Conservation (phyloP, 2,888 invertebrate genomes). For the Anthophora plumipes region DNA sequence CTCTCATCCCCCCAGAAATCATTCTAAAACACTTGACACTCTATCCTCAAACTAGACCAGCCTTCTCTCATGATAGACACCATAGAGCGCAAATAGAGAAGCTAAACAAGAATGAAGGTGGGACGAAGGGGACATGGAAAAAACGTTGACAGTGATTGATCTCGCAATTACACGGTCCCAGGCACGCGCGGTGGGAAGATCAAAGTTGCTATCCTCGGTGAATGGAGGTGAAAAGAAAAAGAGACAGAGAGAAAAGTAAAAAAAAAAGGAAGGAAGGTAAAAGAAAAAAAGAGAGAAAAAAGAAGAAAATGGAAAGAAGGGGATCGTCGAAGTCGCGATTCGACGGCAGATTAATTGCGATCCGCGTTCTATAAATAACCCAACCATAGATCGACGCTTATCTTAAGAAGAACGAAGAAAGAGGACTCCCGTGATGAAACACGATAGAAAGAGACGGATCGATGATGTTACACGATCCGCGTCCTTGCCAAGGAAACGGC, state of each 20-base stretch:
- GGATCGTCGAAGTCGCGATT: slow-evolving; percentile 33
- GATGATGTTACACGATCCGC: slow-evolving; percentile 59
- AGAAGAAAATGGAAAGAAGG: not conserved
- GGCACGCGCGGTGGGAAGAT: slow-evolving; percentile 45
- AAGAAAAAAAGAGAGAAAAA: too few relatives aligned
- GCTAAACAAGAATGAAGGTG: not conserved
- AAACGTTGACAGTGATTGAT: slow-evolving; percentile 36
- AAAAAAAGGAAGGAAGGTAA: too few relatives aligned
- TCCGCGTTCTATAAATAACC: slow-evolving; percentile 52
- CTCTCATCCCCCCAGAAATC: too few relatives aligned
- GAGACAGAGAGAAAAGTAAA: too few relatives aligned
- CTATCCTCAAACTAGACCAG: slow-evolving; percentile 4
- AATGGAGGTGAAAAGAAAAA: slow-evolving; percentile 26
- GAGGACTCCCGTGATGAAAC: too few relatives aligned
- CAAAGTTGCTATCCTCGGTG: slow-evolving; percentile 43
- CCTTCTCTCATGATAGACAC: not conserved
- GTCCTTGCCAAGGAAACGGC: slow-evolving; percentile 80
- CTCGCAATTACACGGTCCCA: slow-evolving; percentile 46
- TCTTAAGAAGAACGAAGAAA: slow-evolving; percentile 34
- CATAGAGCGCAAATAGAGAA: not conserved
- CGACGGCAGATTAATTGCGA: slow-evolving; percentile 52
- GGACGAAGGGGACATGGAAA: not conserved
- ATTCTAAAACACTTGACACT: too few relatives aligned
- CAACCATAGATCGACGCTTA: not conserved
- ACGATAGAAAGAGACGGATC: slow-evolving; percentile 56